Evolutionary conservation across 1,140 invertebrate species (phyloP).

Genomic region (Camponotus floridanus): DNA sequence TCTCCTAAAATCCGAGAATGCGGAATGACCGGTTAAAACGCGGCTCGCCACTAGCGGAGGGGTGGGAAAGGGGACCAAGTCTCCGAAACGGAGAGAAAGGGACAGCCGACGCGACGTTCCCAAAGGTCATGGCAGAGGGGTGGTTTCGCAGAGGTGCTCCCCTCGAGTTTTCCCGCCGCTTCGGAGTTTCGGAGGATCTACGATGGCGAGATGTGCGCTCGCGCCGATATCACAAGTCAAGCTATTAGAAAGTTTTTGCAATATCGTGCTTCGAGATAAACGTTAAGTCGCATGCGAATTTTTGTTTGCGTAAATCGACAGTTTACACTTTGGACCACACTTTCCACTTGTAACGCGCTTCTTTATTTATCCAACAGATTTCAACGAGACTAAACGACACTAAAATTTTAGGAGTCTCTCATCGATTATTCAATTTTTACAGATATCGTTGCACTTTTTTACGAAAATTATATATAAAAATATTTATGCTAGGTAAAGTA

Average conservation of each 20-base stretch:
- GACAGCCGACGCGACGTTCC: not conserved
- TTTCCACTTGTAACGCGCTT: not conserved
- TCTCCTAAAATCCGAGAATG: slow-evolving; percentile 56
- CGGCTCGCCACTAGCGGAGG: not conserved
- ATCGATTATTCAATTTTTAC: not conserved
- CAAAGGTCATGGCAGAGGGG: not conserved
- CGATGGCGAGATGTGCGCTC: not conserved
- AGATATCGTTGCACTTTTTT: not conserved
- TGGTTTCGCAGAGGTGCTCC: not conserved
- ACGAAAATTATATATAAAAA: not conserved
- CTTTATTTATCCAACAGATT: not conserved
- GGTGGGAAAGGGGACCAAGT: not conserved
- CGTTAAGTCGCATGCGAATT: not conserved
- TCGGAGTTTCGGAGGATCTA: slow-evolving; percentile 10
- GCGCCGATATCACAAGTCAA: not conserved
- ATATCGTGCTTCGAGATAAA: slow-evolving; percentile 17
- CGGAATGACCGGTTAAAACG: not conserved
- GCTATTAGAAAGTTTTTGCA: slow-evolving; percentile 38
- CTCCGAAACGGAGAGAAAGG: not conserved
- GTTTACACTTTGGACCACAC: not conserved
- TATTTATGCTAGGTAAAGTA: too few relatives aligned
- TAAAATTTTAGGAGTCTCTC: not conserved
- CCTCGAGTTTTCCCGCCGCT: slow-evolving; percentile 12
- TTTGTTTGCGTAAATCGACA: not conserved
- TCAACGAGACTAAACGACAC: not conserved